Conservation (phyloP, 2,888 invertebrate genomes). For the Yponomeuta evonymella region DNA sequence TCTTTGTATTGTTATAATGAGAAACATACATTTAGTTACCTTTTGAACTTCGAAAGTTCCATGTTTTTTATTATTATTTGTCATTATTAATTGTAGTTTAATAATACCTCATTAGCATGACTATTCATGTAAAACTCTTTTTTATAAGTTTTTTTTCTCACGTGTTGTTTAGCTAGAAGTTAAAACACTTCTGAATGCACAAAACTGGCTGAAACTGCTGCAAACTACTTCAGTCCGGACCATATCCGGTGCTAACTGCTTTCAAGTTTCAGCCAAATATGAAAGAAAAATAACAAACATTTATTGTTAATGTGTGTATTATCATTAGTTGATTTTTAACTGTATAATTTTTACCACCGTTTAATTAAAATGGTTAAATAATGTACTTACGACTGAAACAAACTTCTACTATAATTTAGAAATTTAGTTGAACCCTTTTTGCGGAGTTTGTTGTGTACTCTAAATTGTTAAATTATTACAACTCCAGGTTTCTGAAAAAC, state of each 20-base stretch:
- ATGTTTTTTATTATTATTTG: slow-evolving; percentile 43
- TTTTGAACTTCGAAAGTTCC: slow-evolving; percentile 71
- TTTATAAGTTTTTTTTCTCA: slow-evolving; percentile 13
- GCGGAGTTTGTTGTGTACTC: slow-evolving; percentile 12
- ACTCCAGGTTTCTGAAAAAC: neutral
- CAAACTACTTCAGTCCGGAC: neutral
- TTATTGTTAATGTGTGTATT: slow-evolving; percentile 12
- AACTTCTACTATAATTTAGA: slow-evolving; percentile 7
- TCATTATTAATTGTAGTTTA: slow-evolving; percentile 40
- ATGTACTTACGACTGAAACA: slow-evolving; percentile 11
- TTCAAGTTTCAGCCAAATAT: neutral
- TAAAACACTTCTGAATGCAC: neutral
- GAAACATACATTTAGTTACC: slow-evolving; percentile 68
- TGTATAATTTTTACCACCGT: slow-evolving; percentile 34
- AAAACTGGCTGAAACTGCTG: neutral
- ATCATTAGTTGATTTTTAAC: slow-evolving; percentile 33
- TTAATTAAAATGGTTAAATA: slow-evolving; percentile 7
- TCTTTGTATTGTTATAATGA: slow-evolving; percentile 47
- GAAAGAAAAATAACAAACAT: neutral
- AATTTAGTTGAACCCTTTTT: slow-evolving; percentile 6
- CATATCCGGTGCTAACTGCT: neutral
- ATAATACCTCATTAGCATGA: slow-evolving; percentile 69
- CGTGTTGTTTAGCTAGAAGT: slow-evolving; percentile 1
- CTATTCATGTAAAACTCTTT: slow-evolving; percentile 50
- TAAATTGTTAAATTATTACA: slow-evolving; percentile 17